Percentiles rank a stretch among this genome's conserved stretches.
Evolutionary conservation across 2,113 vertebrate genomes (phyloP).

Genomic region (Aptenodytes patagonicus): DNA sequence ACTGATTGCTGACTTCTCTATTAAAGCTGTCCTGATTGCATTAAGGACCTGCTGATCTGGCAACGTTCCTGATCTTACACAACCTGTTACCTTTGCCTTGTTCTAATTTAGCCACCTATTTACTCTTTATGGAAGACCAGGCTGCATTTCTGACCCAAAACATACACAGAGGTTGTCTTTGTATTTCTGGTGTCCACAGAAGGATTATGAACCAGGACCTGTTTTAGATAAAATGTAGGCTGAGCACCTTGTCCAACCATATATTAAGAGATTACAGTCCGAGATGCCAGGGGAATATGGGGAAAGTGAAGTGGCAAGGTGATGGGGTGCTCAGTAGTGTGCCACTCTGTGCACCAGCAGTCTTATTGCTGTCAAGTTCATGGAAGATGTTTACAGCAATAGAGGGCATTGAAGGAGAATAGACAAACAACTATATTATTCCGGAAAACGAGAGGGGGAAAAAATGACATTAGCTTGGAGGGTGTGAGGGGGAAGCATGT

Average conservation of each 20-base stretch:
- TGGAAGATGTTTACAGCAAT: not conserved
- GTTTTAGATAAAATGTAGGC: not conserved
- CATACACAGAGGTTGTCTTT: not conserved
- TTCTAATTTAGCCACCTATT: not conserved
- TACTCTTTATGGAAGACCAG: not conserved
- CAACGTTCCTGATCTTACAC: not conserved
- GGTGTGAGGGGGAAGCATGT: not conserved
- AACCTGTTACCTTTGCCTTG: not conserved
- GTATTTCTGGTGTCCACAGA: not conserved
- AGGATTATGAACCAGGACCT: not conserved
- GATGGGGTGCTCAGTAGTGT: not conserved
- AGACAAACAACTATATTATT: not conserved
- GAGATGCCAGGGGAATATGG: not conserved
- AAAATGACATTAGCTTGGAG: not conserved
- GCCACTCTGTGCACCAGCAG: too few species aligned
- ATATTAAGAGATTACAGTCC: not conserved
- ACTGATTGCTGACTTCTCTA: fast-evolving
- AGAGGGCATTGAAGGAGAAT: not conserved
- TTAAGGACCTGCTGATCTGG: not conserved
- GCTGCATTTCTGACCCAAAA: not conserved
- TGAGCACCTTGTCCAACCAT: not conserved
- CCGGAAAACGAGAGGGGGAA: fast-evolving
- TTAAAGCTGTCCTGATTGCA: not conserved
- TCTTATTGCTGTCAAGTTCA: fast-evolving
- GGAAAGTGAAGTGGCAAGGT: not conserved